Evolutionary conservation across 2,888 invertebrate genomes (phyloP).

Genomic region (Pristionchus arcanus): DNA sequence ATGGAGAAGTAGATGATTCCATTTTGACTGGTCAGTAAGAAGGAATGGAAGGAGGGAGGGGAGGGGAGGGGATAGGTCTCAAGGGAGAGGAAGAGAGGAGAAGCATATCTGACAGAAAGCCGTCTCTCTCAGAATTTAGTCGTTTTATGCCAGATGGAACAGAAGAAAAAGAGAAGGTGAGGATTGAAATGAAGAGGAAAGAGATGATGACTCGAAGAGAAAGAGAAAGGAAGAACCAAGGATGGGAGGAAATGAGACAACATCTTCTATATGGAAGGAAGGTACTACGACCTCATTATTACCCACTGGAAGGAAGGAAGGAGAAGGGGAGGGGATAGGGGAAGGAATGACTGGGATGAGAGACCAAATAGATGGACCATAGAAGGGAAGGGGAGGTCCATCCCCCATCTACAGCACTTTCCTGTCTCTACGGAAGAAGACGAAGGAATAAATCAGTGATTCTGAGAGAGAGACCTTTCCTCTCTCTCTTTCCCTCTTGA

Average conservation of each 20-base stretch:
- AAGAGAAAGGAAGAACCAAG: background rate
- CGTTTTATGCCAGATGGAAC: background rate
- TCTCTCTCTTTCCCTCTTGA: background rate
- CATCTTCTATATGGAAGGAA: constrained; percentile 7
- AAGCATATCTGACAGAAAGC: background rate
- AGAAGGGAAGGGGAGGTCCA: background rate
- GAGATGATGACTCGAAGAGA: background rate
- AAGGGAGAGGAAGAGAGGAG: background rate
- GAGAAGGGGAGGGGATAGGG: background rate
- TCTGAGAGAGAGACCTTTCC: background rate
- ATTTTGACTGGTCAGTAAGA: background rate
- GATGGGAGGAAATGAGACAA: constrained; percentile 6
- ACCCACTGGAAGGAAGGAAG: background rate
- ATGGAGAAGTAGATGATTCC: too few relatives aligned
- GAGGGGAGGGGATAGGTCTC: background rate
- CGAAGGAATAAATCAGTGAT: constrained; percentile 1
- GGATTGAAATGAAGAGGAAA: background rate
- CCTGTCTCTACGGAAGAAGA: background rate
- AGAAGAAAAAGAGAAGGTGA: background rate
- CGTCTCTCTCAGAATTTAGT: background rate
- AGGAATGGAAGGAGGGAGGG: background rate
- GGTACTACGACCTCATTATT: constrained; percentile 14
- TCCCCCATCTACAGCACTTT: background rate
- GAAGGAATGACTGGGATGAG: background rate
- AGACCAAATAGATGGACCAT: background rate